Base-by-base conservation (phyloP, 1,140 invertebrate genomes). In the Papilio xuthus region DNA sequence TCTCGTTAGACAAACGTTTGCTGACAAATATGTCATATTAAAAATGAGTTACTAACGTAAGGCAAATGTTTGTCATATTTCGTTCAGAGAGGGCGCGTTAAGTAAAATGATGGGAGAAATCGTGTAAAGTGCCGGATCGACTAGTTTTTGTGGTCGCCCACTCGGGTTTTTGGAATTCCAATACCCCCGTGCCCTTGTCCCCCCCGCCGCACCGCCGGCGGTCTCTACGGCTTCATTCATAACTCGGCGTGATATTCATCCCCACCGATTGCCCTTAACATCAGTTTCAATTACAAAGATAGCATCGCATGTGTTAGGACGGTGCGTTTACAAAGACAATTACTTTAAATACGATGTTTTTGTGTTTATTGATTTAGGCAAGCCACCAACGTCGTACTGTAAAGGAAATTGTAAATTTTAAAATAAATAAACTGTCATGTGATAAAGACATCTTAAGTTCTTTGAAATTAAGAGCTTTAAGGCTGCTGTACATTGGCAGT, bases 151-250 rank as follows among this genome's bases (percentile, higher is more conserved):
- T 85, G 73, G 85, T 88, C 88, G 89, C 88, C 91, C 89, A 91
- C 90, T 91, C 86, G 86, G 89, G 88, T 91, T 91, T 92, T 93
- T 92, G 88, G 87, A 92, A 92, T 92, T 93, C 90, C 90, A 47
- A 84, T 80, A 82, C 69, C 60, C 75, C 72, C 67, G 37, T 37
- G 50, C 70, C 71, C 76, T n/a, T 79, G 73, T 76, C 75, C 72
- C 78, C 84, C 60, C 70, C 12, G 10, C 44, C 50, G 60, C 79
- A 76, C 80, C 80, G 86, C 81, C 75, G 87, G 90, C 84, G 86
- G 87, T 88, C 88, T 82, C 74, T 81, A 82, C 12, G 41, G n/a
- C 10, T 92, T 91, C 92, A 93, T 92, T 93, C 91, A 93, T 93
- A 91, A 89, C 86, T 42, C 84, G 80, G 75, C 86, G 81, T 86